A percentile compares a stretch with the other conserved stretches of the same genome.
Conservation (phyloP, 1,140 invertebrate species). For the Psix sp. region DNA sequence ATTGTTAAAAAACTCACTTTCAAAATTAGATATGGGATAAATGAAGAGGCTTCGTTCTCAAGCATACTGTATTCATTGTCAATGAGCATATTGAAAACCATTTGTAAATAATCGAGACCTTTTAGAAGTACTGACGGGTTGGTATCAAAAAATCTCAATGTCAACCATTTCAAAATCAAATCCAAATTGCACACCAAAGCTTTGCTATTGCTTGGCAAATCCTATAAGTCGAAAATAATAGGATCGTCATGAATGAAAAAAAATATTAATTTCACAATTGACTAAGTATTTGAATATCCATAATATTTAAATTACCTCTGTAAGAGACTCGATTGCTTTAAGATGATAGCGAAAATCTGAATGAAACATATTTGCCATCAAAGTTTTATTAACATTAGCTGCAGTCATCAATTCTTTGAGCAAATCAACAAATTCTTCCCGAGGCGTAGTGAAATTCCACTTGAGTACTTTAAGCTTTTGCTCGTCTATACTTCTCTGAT, state of each 20-base stretch:
- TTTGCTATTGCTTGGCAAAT: slow-evolving; percentile 85
- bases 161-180: slow-evolving; percentile 97
- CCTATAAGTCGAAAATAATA: slow-evolving; percentile 68
- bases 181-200: slow-evolving; percentile 94
- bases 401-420: slow-evolving; percentile 93
- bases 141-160: slow-evolving; percentile 97
- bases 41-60: slow-evolving; percentile 94
- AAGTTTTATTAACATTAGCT: slow-evolving; percentile 89
- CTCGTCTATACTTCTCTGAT: slow-evolving; percentile 94
- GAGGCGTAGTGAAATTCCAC: slow-evolving; percentile 96
- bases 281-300: neutral
- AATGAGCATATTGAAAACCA: slow-evolving; percentile 88
- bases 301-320: slow-evolving; percentile 78
- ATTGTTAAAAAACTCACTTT: slow-evolving; percentile 81
- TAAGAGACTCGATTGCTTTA: slow-evolving; percentile 94
- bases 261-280: neutral
- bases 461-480: slow-evolving; percentile 94
- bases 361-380: slow-evolving; percentile 95
- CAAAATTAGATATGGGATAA: slow-evolving; percentile 94
- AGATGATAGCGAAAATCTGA: slow-evolving; percentile 97
- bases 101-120: slow-evolving; percentile 92
- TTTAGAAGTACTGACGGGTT: slow-evolving; percentile 97
- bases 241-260: neutral
- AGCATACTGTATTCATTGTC: slow-evolving; percentile 89
- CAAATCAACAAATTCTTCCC: slow-evolving; percentile 95